Percentiles rank a stretch among this genome's conserved stretches.
phyloP scores from a whole-genome alignment of 2,797 vertebrate species.

The Siniperca scherzeri region DNA sequence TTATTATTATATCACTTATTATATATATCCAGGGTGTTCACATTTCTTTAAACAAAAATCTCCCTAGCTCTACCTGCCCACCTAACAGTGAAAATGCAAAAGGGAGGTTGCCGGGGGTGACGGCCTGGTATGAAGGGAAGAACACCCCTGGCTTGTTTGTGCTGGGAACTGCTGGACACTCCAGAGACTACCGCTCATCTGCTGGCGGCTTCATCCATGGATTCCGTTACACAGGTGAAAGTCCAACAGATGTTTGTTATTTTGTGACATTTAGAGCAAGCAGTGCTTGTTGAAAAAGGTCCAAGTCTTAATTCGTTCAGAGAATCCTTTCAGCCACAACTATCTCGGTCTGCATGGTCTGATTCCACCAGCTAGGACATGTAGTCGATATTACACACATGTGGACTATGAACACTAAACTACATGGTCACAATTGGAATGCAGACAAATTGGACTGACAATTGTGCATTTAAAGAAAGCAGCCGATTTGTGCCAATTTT shows the following conservation, averaged over 20 bases:
- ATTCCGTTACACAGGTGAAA: conserved; percentile 95
- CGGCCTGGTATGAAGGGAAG: conserved; percentile 91
- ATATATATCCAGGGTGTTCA: neutral
- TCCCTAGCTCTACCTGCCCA: conserved; percentile 79
- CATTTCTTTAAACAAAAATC: conserved; percentile 15
- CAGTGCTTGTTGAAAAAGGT: neutral
- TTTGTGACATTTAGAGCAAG: neutral
- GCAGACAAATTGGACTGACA: neutral
- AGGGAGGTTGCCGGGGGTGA: conserved; percentile 91
- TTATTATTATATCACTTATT: too few relatives aligned
- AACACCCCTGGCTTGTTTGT: conserved; percentile 91
- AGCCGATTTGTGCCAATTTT: neutral
- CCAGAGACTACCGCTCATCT: conserved; percentile 93
- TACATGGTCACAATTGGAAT: neutral
- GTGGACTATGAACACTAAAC: neutral
- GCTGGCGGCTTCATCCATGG: conserved; percentile 98
- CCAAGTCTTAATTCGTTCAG: neutral
- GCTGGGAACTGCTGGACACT: conserved; percentile 94
- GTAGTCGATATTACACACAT: neutral
- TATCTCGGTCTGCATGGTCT: neutral
- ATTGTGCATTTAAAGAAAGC: neutral
- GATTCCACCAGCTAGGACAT: neutral
- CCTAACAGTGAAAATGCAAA: conserved; percentile 79
- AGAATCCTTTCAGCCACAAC: neutral
- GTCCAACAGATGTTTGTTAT: neutral